Conservation (phyloP, 2,888 invertebrate species). For the Drosophila nr. perissopoda region DNA sequence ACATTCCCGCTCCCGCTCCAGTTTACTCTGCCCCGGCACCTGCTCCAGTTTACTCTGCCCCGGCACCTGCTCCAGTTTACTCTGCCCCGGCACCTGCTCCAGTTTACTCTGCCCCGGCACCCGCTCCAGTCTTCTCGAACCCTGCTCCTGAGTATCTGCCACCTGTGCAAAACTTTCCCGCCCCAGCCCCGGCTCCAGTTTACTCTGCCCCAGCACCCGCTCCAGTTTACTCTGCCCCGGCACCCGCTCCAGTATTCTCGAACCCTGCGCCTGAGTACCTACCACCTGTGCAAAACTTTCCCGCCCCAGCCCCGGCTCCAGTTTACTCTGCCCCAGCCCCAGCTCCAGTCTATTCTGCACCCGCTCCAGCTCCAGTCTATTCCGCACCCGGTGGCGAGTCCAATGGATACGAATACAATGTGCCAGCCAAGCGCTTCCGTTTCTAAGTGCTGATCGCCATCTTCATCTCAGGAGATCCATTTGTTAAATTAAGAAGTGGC, state of each 20-base stretch:
- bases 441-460: slow-evolving; percentile 56
- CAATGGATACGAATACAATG: slow-evolving; percentile 70
- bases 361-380: slow-evolving; percentile 11
- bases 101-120: slow-evolving; percentile 39
- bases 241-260: slow-evolving; percentile 29
- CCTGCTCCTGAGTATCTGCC: slow-evolving; percentile 15
- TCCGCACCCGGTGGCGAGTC: slow-evolving; percentile 24
- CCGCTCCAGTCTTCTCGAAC: slow-evolving; percentile 18
- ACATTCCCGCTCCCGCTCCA: slow-evolving; percentile 47
- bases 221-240: slow-evolving; percentile 42
- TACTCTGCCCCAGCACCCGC: slow-evolving; percentile 46
- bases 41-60: slow-evolving; percentile 39
- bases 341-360: slow-evolving; percentile 20
- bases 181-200: slow-evolving; percentile 44
- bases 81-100: slow-evolving; percentile 46
- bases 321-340: slow-evolving; percentile 37
- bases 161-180: slow-evolving; percentile 23
- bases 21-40: slow-evolving; percentile 48
- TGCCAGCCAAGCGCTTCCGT: slow-evolving; percentile 73
- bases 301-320: slow-evolving; percentile 35
- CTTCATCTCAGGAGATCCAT: slow-evolving; percentile 30
- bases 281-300: slow-evolving; percentile 18
- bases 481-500: slow-evolving; percentile 74
- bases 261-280: slow-evolving; percentile 13
- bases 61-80: slow-evolving; percentile 46